A percentile compares a stretch with the other conserved stretches of the same genome.
Conservation (phyloP, 2,888 invertebrate species). For the Amphipoea lucens region DNA sequence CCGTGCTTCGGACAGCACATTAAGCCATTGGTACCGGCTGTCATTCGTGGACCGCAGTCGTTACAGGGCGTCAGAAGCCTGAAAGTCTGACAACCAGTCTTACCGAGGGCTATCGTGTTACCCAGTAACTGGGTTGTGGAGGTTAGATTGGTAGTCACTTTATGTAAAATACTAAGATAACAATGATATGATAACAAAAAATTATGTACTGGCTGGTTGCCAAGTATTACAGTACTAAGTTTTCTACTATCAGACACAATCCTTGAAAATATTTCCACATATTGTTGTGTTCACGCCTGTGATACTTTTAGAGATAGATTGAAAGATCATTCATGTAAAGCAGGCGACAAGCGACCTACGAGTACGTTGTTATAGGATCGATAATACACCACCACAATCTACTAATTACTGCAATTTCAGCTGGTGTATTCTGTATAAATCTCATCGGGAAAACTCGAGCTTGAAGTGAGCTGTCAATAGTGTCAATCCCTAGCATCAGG, state of each 20-base stretch:
- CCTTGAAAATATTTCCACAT: neutral
- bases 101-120: too few species aligned
- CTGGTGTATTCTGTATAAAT: neutral
- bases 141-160: too few species aligned
- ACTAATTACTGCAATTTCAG: neutral
- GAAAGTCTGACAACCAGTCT: too few species aligned
- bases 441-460: too few species aligned
- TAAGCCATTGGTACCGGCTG: too few species aligned
- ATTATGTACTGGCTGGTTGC: neutral
- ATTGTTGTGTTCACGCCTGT: neutral
- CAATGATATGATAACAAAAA: neutral
- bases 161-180: neutral
- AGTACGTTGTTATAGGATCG: neutral
- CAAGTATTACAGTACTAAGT: neutral
- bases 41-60: too few species aligned
- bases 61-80: too few species aligned
- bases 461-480: too few species aligned
- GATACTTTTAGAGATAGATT: neutral
- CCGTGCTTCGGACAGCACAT: too few species aligned
- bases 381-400: neutral
- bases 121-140: too few species aligned
- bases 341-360: neutral
- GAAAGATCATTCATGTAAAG: neutral
- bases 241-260: neutral
- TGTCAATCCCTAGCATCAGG: too few species aligned